These are phyloP conservation scores for Prinia subflava DNA, from an alignment of 2,113 vertebrate genomes.

Conservation along the genomic window DNA sequence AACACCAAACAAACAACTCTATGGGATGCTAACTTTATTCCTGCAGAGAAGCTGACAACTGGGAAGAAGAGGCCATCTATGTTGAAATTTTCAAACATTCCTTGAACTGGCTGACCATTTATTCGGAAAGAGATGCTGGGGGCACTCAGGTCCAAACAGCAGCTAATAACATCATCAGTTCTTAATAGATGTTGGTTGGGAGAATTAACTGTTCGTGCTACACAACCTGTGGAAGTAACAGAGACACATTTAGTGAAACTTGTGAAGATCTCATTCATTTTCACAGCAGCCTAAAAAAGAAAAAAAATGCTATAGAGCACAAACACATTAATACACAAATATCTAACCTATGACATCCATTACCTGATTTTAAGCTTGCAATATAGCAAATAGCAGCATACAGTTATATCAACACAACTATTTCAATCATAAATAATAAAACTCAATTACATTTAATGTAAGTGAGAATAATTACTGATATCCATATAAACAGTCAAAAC, in stretches of 20 bases:
- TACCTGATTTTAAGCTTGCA: background rate
- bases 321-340: background rate
- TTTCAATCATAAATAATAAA: background rate
- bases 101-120: constrained; percentile 95
- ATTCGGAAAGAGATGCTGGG: constrained; percentile 97
- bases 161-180: constrained; percentile 93
- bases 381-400: background rate
- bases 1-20: background rate
- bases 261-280: background rate
- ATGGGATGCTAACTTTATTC: constrained; percentile 86
- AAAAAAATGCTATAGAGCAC: background rate
- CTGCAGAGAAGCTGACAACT: constrained; percentile 92
- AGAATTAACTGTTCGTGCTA: constrained; percentile 88
- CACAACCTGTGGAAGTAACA: constrained; percentile 76
- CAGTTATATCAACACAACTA: background rate
- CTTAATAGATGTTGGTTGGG: constrained; percentile 89
- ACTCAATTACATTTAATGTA: background rate
- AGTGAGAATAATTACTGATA: background rate
- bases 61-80: constrained; percentile 94
- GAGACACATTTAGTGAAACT: background rate
- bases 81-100: constrained; percentile 99
- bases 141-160: constrained; percentile 92
- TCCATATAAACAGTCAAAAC: background rate
- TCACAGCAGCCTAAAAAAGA: background rate
- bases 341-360: background rate